Base-by-base conservation (phyloP, 2,797 vertebrate genomes). In the Vespertilio murinus region DNA sequence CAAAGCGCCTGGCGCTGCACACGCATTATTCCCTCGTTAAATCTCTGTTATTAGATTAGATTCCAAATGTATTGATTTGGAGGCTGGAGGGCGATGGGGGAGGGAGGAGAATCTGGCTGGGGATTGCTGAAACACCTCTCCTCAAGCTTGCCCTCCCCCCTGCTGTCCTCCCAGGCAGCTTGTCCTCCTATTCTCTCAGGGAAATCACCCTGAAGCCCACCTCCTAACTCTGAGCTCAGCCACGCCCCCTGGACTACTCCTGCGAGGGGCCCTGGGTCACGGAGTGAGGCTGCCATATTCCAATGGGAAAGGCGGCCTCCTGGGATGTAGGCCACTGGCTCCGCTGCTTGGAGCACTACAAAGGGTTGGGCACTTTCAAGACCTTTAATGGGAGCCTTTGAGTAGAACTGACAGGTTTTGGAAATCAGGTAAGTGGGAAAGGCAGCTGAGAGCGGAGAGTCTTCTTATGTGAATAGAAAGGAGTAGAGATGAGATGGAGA, bases 31-130 rank as follows among this genome's bases (percentile, higher is more conserved):
- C 97, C 97, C 98, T 98, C 97, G 97, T 98, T 98, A 98, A 98
- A 98, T 98, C 98, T 98, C 98, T 98, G 98, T 98, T 98, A 98
- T 98, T 98, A 98, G 98, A 98, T 98, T 98, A 98, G 97, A 98
- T 98, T 97, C 98, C 82, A 98, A 98, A 98, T 97, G 97, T 98
- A 98, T 98, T 98, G 98, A 98, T 98, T 97, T 96, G 64, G 92
- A 90, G 85, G 70, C 93, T 91, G 61, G 77, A 49, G 81, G 73
- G 42, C 10, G 22, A 67, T 17, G 49, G 73, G n/a, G 42, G 69
- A 45, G 54, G 22, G 80, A 61, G 54, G 82, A 40, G 81, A 86
- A 96, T 79, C 95, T 96, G 96, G 94, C 96, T 95, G 16, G 42
- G 6, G 61, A 91, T 93, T 54, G 96, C 40, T 0, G 86, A 93